phyloP scores from a whole-genome alignment of 2,888 invertebrate species.

The Amiota communis region DNA sequence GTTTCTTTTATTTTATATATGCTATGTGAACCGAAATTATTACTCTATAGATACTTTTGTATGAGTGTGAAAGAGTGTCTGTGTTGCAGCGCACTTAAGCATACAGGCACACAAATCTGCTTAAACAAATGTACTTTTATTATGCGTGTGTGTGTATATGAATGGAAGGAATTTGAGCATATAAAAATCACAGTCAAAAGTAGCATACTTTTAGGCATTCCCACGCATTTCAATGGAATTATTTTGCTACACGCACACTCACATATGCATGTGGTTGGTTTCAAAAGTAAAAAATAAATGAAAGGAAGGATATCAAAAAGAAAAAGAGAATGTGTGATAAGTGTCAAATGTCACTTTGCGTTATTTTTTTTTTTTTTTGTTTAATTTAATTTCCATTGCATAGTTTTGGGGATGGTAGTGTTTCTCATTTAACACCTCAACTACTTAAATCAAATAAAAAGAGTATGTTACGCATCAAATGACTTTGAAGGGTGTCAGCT shows the following conservation, averaged over 20 bases:
- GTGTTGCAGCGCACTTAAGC: not conserved
- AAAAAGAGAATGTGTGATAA: not conserved
- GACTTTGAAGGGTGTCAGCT: too few species aligned
- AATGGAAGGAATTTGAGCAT: not conserved
- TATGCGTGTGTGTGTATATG: not conserved
- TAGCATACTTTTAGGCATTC: constrained; percentile 59
- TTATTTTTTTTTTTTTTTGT: too few species aligned
- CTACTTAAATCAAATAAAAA: too few species aligned
- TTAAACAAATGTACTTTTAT: not conserved
- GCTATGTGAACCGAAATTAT: not conserved
- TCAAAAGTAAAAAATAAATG: too few species aligned
- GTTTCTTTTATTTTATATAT: not conserved
- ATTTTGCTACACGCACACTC: constrained; percentile 41
- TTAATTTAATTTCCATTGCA: too few species aligned
- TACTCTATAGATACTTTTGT: not conserved
- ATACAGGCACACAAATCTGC: not conserved
- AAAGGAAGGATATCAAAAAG: not conserved
- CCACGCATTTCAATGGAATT: constrained; percentile 47
- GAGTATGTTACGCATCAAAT: too few species aligned
- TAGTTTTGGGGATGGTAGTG: too few species aligned
- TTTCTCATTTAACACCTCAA: too few species aligned
- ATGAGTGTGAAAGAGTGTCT: not conserved
- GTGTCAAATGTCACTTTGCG: too few species aligned
- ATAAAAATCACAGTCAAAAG: constrained; percentile 56
- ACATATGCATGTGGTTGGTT: too few species aligned